phyloP scores from a whole-genome alignment of 2,113 vertebrate genomes.

The Myxocyprinus asiaticus region DNA sequence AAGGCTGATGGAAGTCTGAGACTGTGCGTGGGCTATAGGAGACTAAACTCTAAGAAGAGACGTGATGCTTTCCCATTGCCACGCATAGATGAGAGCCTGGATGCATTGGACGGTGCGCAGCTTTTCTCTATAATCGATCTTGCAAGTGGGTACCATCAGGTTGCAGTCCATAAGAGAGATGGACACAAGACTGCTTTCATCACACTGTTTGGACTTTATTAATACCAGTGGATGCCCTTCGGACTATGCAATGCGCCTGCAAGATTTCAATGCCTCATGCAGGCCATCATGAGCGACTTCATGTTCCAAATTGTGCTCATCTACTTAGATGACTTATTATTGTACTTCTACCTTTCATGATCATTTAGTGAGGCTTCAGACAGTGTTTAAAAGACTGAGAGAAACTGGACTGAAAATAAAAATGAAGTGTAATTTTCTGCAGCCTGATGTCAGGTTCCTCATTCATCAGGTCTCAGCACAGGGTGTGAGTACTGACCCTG shows the following conservation, averaged over 20 bases:
- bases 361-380: slow-evolving; percentile 4
- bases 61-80: slow-evolving; percentile 3
- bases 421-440: slow-evolving; percentile 16
- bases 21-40: slow-evolving; percentile 18
- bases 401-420: slow-evolving; percentile 13
- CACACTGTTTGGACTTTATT: slow-evolving; percentile 23
- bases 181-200: slow-evolving; percentile 2
- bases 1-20: slow-evolving; percentile 24
- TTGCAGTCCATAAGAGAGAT: not conserved
- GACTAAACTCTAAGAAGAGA: not conserved
- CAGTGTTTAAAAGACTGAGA: not conserved
- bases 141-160: not conserved
- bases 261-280: too few species aligned
- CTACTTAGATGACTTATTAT: too few species aligned
- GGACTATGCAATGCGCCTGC: too few species aligned
- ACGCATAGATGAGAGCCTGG: not conserved
- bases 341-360: slow-evolving; percentile 15
- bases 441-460: not conserved
- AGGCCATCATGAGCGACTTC: too few species aligned
- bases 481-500: not conserved
- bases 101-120: not conserved
- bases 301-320: too few species aligned
- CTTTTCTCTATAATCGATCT: not conserved
- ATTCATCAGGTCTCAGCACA: not conserved
- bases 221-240: slow-evolving; percentile 1